Base-by-base conservation (phyloP, 2,113 vertebrate species). In the Prochilodus magdalenae region DNA sequence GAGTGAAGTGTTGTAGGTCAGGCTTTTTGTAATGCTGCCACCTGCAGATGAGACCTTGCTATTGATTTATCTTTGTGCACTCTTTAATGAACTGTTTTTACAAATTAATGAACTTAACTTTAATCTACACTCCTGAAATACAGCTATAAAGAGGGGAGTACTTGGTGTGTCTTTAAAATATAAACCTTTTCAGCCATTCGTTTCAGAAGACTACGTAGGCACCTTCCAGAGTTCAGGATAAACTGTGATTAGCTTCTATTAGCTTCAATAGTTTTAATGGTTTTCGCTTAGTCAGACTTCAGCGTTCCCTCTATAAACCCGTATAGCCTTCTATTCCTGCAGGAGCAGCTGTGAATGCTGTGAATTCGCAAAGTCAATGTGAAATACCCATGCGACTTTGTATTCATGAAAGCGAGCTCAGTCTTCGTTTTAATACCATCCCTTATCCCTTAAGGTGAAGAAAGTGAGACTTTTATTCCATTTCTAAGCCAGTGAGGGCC, bases 321-420 rank as follows among this genome's bases (percentile, higher is more conserved):
- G 86, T 83, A 84, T n/a, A 89, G 87, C 90, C 80, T 88, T 91
- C 88, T 90, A 89, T 90, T 89, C 89, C 70, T 8, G 15, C 55
- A 53, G 27, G 12, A 75, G 30, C 4, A 59, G 20, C 33, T 79
- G 67, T 67, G 67, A 90, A 88, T 86, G 91, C 88, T 92, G 89
- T n/a, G 92, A 88, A 76, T 63, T 70, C 36, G 14, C n/a, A 66
- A 62, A 60, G 65, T 36, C 51, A 67, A 72, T 57, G 66, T 49
- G 49, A 69, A 63, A 12, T 55, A 67, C 81, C 51, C 33, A 60
- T 27, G 14, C 36, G 26, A 33, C 33, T 77, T 51, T 65, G 65
- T 40, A 60, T 70, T 40, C 66, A 70, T 70, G 27, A 73, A 83
- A 57, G 71, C 63, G 66, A 85, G 79, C 60, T 76, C 62, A 75